Evolutionary conservation across 2,888 invertebrate species (phyloP).

Genomic region (Cephus pygmeus): DNA sequence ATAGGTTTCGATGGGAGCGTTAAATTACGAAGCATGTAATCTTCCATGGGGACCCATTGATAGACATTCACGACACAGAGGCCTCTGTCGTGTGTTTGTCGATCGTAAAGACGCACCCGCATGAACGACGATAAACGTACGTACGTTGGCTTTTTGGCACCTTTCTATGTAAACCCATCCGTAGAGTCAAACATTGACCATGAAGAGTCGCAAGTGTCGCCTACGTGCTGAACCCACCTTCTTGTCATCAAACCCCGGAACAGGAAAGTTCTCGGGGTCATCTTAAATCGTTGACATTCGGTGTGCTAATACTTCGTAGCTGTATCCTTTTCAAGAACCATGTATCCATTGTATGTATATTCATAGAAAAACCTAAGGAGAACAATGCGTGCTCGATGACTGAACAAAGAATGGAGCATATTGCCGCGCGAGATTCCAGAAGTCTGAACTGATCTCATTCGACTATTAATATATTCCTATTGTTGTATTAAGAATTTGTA

Average conservation of each 20-base stretch:
- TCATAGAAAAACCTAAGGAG: not conserved
- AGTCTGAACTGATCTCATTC: not conserved
- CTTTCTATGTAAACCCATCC: conserved; percentile 4
- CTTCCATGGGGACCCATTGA: not conserved
- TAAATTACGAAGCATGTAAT: not conserved
- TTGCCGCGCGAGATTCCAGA: not conserved
- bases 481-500: not conserved
- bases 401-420: not conserved
- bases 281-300: not conserved
- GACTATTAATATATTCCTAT: not conserved
- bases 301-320: not conserved
- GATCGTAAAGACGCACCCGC: not conserved
- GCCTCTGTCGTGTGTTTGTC: not conserved
- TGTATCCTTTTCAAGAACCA: not conserved
- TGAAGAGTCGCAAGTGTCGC: not conserved
- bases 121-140: not conserved
- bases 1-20: not conserved
- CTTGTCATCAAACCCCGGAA: not conserved
- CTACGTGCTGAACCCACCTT: not conserved
- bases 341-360: not conserved
- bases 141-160: not conserved
- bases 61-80: not conserved
- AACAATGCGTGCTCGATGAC: not conserved
- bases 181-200: not conserved
- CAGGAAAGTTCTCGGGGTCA: not conserved